phyloP scores from a whole-genome alignment of 2,797 vertebrate genomes.

The Schizopygopsis pylzovi region DNA sequence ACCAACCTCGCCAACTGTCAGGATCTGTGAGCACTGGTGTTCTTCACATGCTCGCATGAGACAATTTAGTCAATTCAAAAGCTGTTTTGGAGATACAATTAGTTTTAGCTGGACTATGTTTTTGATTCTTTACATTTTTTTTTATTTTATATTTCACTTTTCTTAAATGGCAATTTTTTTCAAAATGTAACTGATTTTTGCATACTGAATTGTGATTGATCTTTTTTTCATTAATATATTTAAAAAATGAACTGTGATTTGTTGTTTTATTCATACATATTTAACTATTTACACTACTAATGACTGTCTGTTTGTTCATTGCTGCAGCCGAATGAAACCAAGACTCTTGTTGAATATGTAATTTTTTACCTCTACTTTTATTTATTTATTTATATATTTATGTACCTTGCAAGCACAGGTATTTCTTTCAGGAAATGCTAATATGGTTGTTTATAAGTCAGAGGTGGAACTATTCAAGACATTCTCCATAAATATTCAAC shows the following conservation, averaged over 20 bases:
- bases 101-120: not conserved
- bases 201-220: not conserved
- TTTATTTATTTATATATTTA: not conserved
- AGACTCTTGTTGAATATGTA: not conserved
- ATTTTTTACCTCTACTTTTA: too few relatives aligned
- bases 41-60: not conserved
- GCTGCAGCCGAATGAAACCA: not conserved
- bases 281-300: not conserved
- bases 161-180: not conserved
- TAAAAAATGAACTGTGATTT: not conserved
- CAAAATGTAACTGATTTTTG: not conserved
- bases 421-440: not conserved
- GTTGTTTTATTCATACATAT: not conserved
- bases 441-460: not conserved
- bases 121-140: not conserved
- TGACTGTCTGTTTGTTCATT: not conserved
- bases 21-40: not conserved
- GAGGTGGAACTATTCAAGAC: not conserved
- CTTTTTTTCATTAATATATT: not conserved
- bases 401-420: not conserved
- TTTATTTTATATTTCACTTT: not conserved
- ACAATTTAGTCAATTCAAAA: not conserved
- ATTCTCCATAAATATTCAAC: not conserved
- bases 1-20: not conserved
- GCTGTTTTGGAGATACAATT: not conserved